Evolutionary conservation across 2,888 invertebrate species (phyloP).

Genomic region (Strigamia transsilvanica): DNA sequence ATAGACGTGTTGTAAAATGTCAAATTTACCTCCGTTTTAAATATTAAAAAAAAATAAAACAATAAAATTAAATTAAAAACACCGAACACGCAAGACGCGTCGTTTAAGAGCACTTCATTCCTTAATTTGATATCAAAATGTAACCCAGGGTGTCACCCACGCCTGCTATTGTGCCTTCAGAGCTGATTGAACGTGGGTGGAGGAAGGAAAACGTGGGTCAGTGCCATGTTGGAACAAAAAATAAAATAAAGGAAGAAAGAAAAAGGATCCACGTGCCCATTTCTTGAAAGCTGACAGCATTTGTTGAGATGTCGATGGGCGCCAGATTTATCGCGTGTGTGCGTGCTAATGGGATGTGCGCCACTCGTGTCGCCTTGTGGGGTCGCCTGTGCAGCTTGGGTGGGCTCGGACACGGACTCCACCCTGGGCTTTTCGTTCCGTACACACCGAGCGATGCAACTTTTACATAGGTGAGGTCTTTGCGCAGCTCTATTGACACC

Average conservation of each 20-base stretch:
- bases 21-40: background rate
- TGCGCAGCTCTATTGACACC: constrained; percentile 24
- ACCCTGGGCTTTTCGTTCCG: constrained; percentile 38
- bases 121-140: background rate
- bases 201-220: constrained; percentile 37
- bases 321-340: constrained; percentile 46
- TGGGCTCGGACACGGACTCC: constrained; percentile 45
- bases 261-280: constrained; percentile 36
- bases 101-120: background rate
- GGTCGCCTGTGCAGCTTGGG: constrained; percentile 33
- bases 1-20: background rate
- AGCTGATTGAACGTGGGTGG: constrained; percentile 15
- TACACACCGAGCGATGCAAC: background rate
- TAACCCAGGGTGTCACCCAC: constrained; percentile 31
- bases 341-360: constrained; percentile 41
- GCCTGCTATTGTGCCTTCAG: constrained; percentile 15
- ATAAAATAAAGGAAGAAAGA: constrained; percentile 13
- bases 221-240: constrained; percentile 16
- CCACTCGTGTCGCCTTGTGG: background rate
- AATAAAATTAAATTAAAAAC: background rate
- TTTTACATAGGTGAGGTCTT: constrained; percentile 13
- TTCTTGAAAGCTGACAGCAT: constrained; percentile 45
- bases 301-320: constrained; percentile 39
- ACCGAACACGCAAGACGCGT: background rate
- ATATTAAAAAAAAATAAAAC: background rate